A percentile compares a stretch with the other conserved stretches of the same genome.
phyloP scores from a whole-genome alignment of 2,113 vertebrate genomes.

The Aix galericulata region DNA sequence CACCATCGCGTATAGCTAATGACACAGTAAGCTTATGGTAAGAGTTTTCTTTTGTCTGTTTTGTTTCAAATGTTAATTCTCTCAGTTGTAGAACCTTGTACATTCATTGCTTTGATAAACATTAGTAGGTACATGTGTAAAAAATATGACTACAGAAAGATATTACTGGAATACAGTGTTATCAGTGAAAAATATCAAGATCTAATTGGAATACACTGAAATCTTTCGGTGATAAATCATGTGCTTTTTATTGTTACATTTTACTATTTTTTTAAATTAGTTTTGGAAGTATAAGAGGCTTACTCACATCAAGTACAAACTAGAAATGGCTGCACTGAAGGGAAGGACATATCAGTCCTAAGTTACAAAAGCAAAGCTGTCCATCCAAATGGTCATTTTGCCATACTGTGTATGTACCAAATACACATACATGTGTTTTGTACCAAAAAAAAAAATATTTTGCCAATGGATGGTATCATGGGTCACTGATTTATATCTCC shows the following conservation, averaged over 20 bases:
- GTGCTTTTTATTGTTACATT: neutral
- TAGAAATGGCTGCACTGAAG: neutral
- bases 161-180: neutral
- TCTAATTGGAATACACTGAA: neutral
- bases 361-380: neutral
- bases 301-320: neutral
- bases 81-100: neutral
- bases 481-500: neutral
- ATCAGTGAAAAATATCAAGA: neutral
- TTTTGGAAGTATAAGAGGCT: neutral
- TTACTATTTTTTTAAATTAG: neutral
- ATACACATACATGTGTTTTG: too few species aligned
- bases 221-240: neutral
- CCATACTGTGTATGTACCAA: neutral
- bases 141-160: neutral
- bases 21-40: neutral
- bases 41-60: neutral
- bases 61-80: neutral
- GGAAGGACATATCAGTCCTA: neutral
- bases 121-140: neutral
- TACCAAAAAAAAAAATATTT: neutral
- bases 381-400: neutral
- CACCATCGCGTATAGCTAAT: neutral
- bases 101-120: neutral
- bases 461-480: neutral